Evolutionary conservation across 2,797 vertebrate species (phyloP), one percentile per base, ranked within the genome.

Genomic region (Mus minutoides): DNA sequence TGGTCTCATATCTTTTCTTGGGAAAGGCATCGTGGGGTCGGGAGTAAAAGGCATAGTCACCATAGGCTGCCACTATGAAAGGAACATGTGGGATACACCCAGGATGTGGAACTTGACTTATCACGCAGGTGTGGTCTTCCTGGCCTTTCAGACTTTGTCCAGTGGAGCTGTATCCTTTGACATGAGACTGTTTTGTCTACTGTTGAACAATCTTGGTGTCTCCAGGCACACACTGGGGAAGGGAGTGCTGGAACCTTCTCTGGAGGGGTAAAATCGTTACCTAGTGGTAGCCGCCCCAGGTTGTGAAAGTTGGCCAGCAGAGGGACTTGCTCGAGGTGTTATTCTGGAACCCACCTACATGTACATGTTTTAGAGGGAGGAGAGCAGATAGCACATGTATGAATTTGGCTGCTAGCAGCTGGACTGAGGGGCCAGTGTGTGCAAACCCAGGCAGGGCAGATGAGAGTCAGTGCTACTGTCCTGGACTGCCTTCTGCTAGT

Each of bases 221-320:
- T 78, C 56, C 71, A 82, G 71, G 62, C 84, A 54, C 1, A 34
- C 1, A 2, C 13, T 87, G 16, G 46, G 46, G 46, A 26, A 40
- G 46, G 54, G 17, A 0, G 31, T 67, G 56, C 79, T 40, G 34
- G 94, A 95, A n/a, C 29, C 88, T 95, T 92, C 91, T 88, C 34
- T 69, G 16, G 67, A 69, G 75, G 60, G 67, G 12, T 0, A 0
- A 60, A 69, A 22, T 60, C 31, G 43, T 78, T 71, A 52, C 71
- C 87, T 83, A 34, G 43, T 82, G 93, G 88, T 82, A 94, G 22
- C 85, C n/a, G n/a, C n/a, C n/a, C n/a, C 90, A 84, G 93, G 82
- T 62, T 69, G 76, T 16, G 73, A 85, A 92, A 67, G 16, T 0
- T 78, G 76, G 75, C 43, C 22, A 64, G 43, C 80, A 56, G 89